Evolutionary conservation across 2,888 invertebrate genomes (phyloP), one percentile per base, ranked within the genome.

Genomic region (Ophraella communa): DNA sequence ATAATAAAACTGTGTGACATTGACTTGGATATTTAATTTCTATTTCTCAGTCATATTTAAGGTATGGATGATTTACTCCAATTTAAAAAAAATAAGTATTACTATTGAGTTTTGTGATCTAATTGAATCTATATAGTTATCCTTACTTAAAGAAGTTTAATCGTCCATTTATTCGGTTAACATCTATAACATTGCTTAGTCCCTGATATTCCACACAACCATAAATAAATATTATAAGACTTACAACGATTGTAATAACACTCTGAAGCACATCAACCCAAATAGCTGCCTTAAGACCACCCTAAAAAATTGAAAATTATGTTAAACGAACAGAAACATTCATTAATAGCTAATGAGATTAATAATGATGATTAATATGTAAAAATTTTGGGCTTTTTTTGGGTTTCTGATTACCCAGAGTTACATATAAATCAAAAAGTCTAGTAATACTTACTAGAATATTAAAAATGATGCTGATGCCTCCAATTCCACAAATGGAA

Each of bases 191-290:
- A 39, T 86, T 85, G 11, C 78, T 82, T 0, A 91, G 85, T 0
- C 95, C 94, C 4, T 93, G 94, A 1, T 90, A 90, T 65, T 87
- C 87, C 14, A 91, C 83, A 3, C 88, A 87, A 1, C 94, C 94
- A 80, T 93, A 91, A 23, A 91, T 84, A 65, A 94, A 91, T 71
- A 96, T 93, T 3, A 90, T 89, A 0, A 92, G 77, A 61, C 94
- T 91, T 35, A 95, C 91, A 17, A 89, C 82, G 73, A 95, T 90
- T 89, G 96, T 95, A n/a, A 94, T 91, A 24, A 93, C 74, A 1
- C 93, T 93, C 83, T 96, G 95, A 74, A 95, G 92, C 14, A 94
- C 94, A 78, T 96, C 96, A 27, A 94, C 94, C 77, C 89, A 87
- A 72, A 93, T 91, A 45, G 92, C 93, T 5, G 92, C 92, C 78